Evolutionary conservation across 2,113 vertebrate species (phyloP).

Genomic region (Anas platyrhynchos): DNA sequence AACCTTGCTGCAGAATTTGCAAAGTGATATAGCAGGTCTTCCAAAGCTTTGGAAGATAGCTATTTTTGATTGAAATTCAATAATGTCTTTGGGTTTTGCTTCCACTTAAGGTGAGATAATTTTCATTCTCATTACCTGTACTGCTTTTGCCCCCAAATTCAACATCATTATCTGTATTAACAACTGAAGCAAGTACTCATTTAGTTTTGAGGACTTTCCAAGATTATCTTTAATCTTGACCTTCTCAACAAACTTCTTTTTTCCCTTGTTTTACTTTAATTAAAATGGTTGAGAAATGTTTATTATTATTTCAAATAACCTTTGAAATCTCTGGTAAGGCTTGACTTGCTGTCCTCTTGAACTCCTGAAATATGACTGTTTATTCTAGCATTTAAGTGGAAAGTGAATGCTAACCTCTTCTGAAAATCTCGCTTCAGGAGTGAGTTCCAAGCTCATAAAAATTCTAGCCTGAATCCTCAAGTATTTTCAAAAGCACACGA

Average conservation of each 20-base stretch:
- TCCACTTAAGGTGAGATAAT: background rate
- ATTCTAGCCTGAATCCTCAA: background rate
- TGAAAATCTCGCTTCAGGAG: background rate
- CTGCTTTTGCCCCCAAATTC: background rate
- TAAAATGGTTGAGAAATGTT: constrained; percentile 9
- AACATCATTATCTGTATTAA: constrained; percentile 2
- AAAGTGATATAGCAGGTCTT: background rate
- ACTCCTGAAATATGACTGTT: background rate
- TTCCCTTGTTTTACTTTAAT: constrained; percentile 25
- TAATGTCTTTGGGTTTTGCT: background rate
- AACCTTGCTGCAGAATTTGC: background rate
- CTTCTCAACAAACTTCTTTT: background rate
- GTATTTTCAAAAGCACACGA: constrained; percentile 21
- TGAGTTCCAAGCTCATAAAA: constrained; percentile 32
- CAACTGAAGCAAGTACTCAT: constrained; percentile 2
- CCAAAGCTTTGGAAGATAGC: background rate
- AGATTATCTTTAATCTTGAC: constrained; percentile 15
- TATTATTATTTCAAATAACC: constrained; percentile 22
- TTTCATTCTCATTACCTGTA: background rate
- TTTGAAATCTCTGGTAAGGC: constrained; percentile 9
- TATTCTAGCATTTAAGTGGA: constrained; percentile 21
- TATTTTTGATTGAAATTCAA: background rate
- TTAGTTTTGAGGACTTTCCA: constrained; percentile 31
- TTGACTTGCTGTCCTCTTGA: constrained; percentile 30
- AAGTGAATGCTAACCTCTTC: background rate